Evolutionary conservation across 2,888 invertebrate genomes (phyloP).

Genomic region (Oxyteleia sp.): DNA sequence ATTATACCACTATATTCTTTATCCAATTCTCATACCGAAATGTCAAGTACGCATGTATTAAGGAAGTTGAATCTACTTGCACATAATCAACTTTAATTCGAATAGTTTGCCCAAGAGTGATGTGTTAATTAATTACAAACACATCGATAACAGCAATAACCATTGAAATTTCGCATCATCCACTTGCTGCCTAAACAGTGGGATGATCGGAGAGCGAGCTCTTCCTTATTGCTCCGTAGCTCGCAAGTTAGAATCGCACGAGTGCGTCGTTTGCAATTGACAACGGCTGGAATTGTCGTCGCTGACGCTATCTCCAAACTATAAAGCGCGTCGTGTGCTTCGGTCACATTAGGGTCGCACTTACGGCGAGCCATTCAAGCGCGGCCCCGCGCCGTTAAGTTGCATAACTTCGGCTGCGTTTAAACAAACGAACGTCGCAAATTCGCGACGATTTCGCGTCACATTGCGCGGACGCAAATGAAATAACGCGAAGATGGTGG

Average conservation of each 20-base stretch:
- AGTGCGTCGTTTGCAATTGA: slow-evolving; percentile 37
- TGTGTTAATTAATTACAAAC: no score
- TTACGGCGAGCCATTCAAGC: slow-evolving; percentile 30
- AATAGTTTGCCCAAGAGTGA: no score
- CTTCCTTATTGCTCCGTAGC: background rate
- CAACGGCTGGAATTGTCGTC: slow-evolving; percentile 37
- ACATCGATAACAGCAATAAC: no score
- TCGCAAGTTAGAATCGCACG: slow-evolving; percentile 4
- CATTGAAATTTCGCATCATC: no score
- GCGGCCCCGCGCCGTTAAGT: slow-evolving; percentile 19
- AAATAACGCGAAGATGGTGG: slow-evolving; percentile 44
- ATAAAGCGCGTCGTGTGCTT: slow-evolving; percentile 45
- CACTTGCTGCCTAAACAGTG: no score
- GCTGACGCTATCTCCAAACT: slow-evolving; percentile 27
- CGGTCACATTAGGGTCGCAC: slow-evolving; percentile 42
- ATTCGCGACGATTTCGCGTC: slow-evolving; percentile 17
- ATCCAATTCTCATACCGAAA: no score
- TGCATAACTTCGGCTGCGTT: slow-evolving; percentile 33
- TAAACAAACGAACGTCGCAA: slow-evolving; percentile 34
- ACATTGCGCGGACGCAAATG: slow-evolving; percentile 18
- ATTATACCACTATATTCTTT: no score
- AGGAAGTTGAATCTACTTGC: no score
- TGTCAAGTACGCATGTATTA: no score
- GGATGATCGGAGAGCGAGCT: background rate
- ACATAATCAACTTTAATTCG: no score